These are phyloP conservation scores for Vimba vimba DNA, from an alignment of 2,113 vertebrate genomes.

Conservation along the genomic window DNA sequence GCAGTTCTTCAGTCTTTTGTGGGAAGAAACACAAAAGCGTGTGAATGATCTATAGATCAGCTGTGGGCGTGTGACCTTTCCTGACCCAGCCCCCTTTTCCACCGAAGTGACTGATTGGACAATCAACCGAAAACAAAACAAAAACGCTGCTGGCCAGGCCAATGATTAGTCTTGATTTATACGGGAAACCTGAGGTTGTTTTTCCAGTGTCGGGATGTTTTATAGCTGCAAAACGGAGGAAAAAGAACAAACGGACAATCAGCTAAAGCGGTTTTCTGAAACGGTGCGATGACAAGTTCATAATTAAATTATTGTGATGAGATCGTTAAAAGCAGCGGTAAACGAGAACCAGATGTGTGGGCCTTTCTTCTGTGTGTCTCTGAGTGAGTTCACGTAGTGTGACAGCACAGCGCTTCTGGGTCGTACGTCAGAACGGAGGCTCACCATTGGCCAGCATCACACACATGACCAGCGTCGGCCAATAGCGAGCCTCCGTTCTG, in stretches of 20 bases:
- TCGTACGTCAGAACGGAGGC: too few relatives aligned
- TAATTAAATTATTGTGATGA: too few relatives aligned
- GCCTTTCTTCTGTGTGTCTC: too few relatives aligned
- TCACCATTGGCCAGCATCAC: too few relatives aligned
- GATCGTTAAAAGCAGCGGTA: background rate
- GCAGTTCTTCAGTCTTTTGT: background rate
- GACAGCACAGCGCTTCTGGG: too few relatives aligned
- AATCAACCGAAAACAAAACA: slow-evolving; percentile 43
- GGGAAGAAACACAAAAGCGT: slow-evolving; percentile 37
- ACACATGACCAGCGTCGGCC: too few relatives aligned
- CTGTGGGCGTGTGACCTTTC: slow-evolving; percentile 25
- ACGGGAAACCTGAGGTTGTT: background rate
- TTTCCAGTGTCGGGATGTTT: slow-evolving; percentile 32
- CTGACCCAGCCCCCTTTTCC: slow-evolving; percentile 17
- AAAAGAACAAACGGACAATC: background rate
- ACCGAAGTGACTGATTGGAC: slow-evolving; percentile 36
- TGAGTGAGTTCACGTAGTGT: too few relatives aligned
- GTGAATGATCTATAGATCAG: slow-evolving; percentile 43
- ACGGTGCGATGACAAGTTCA: too few relatives aligned
- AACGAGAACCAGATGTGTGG: background rate
- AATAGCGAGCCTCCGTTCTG: too few relatives aligned
- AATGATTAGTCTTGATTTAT: slow-evolving; percentile 49
- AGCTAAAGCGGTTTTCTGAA: too few relatives aligned
- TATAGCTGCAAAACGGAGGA: background rate
- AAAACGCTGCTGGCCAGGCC: background rate